Evolutionary conservation across 2,888 invertebrate species (phyloP).

Genomic region (Rugalucina vietnamica): DNA sequence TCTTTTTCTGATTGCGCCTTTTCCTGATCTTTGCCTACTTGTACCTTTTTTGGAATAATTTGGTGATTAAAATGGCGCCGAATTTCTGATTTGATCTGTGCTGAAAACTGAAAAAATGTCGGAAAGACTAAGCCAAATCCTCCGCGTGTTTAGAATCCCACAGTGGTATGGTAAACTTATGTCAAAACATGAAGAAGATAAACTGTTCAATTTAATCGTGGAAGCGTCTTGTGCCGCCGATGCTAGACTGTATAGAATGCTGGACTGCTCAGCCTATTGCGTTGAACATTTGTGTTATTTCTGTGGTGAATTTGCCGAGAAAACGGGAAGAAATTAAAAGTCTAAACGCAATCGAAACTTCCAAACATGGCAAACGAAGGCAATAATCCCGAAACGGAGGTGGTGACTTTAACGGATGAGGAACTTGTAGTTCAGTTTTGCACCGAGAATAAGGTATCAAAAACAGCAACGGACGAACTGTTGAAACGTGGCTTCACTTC

Average conservation of each 20-base stretch:
- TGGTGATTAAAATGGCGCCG: too few relatives aligned
- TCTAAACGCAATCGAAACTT: too few relatives aligned
- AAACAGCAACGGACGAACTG: not conserved
- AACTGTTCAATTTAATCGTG: not conserved
- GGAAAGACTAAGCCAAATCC: not conserved
- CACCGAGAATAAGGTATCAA: not conserved
- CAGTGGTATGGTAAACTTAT: not conserved
- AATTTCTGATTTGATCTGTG: too few relatives aligned
- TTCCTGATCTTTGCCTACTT: too few relatives aligned
- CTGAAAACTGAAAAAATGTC: not conserved
- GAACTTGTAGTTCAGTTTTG: not conserved
- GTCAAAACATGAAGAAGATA: not conserved
- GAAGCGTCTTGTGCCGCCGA: not conserved
- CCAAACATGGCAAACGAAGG: not conserved
- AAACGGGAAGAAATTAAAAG: not conserved
- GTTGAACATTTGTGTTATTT: not conserved
- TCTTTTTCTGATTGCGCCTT: too few relatives aligned
- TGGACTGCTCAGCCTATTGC: not conserved
- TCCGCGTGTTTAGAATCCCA: not conserved
- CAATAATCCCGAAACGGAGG: not conserved
- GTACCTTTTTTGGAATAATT: too few relatives aligned
- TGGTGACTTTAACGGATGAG: not conserved
- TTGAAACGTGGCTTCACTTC: not conserved
- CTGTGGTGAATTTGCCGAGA: not conserved
- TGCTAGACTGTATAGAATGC: not conserved